Evolutionary conservation across 1,140 invertebrate species (phyloP), one percentile per base, ranked within the genome.

Genomic region (Lepidurus apus): DNA sequence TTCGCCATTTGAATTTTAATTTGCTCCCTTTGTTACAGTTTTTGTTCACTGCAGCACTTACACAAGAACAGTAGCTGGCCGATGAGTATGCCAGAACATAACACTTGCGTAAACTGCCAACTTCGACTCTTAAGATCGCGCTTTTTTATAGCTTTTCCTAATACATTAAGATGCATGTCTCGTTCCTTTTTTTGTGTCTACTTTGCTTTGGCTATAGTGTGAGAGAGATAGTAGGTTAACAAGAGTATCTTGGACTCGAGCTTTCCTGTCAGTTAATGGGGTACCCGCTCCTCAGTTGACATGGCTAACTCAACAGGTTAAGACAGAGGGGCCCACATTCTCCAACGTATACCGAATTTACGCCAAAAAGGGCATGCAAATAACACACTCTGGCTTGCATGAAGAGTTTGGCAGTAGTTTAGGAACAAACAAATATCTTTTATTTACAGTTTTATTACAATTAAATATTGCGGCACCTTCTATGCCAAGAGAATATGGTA

Each of bases 261-360:
- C 17, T 13, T 13, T 65, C 17, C 7, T 21, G 53, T 65, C 53
- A 65, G 53, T 65, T 65, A 65, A 65, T 65, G 26, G 26, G 26
- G 26, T 34, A 34, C 53, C 53, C 21, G 17, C 53, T 65, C 53
- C 53, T 65, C 53, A 17, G 53, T 65, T 65, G 53, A 65, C 53
- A 65, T 65, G 53, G 53, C 53, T 65, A n/a, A 34, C 53, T 65
- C 53, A 65, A 65, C 53, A 21, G 13, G 53, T 65, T 65, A 65
- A 34, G 53, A 65, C 21, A 21, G 53, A 65, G 53, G 21, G 34
- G 53, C 53, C 53, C 17, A 7, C 53, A 65, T 65, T 65, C 21
- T 17, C 3, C 6, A 65, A 65, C 17, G 17, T 65, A 21, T 65
- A 13, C 7, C 34, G 34, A 34, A 65, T 21, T 13, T 65, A 21